A percentile compares a stretch with the other conserved stretches of the same genome.
phyloP scores from a whole-genome alignment of 2,113 vertebrate genomes.

The Odontophorus gujanensis region DNA sequence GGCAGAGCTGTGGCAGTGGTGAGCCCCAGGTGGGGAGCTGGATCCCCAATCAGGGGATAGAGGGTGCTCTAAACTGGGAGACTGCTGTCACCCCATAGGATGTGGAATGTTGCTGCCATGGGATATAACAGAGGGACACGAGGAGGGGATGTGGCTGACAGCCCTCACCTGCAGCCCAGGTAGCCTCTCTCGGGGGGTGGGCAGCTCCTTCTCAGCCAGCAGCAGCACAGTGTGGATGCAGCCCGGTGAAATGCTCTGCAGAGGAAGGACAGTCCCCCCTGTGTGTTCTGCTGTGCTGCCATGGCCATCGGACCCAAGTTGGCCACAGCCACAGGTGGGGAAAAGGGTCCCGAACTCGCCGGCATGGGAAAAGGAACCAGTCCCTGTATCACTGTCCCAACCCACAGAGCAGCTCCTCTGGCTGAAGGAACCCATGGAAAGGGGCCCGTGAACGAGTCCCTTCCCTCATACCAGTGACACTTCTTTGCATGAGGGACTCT shows the following conservation, averaged over 20 bases:
- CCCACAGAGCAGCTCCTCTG: neutral
- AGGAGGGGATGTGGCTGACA: neutral
- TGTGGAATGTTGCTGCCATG: too few species aligned
- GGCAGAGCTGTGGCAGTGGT: neutral
- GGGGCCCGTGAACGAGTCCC: neutral
- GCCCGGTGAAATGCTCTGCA: slow-evolving; percentile 73
- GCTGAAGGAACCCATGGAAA: neutral
- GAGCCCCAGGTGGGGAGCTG: neutral
- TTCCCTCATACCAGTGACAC: neutral
- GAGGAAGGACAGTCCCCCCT: neutral
- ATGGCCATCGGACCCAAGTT: neutral
- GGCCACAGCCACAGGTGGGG: neutral
- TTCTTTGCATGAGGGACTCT: neutral
- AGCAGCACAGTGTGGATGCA: slow-evolving; percentile 81
- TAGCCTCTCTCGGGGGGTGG: slow-evolving; percentile 78
- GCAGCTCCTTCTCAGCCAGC: slow-evolving; percentile 86
- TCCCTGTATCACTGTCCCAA: neutral
- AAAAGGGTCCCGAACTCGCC: neutral
- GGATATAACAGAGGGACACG: accelerated
- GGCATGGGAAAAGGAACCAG: accelerated
- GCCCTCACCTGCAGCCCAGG: slow-evolving; percentile 85
- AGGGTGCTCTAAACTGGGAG: neutral
- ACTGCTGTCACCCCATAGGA: neutral
- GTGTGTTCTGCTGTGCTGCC: neutral
- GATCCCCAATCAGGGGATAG: neutral